Evolutionary conservation across 2,113 vertebrate genomes (phyloP), one percentile per base, ranked within the genome.

Genomic region (Podarcis raffonei): DNA sequence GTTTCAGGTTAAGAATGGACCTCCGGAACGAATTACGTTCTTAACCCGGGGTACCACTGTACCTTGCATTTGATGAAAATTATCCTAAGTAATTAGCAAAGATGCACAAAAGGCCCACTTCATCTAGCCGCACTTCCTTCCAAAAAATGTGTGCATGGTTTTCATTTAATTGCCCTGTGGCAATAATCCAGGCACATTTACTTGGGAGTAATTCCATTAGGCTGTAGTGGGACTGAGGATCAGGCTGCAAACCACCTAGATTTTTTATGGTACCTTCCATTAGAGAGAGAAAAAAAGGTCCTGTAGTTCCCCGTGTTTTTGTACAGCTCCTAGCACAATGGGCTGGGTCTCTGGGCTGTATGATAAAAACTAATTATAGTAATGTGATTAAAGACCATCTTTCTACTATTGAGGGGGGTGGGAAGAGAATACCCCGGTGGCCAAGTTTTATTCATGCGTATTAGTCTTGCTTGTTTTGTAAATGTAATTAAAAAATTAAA

Each of bases 401-500:
- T 77, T 18, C 59, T 71, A 6, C 81, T 77, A 71, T 32, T 57
- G 72, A 69, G 84, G 20, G 39, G 23, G 72, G 57, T 79, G 20
- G 39, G 23, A 20, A 11, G 20, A 23, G 57, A 81, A 86, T 32
- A 69, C 71, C 53, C 39, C 71, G 12, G 42, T 90, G 86, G 72
- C 89, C 79, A 69, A 82, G 39, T 82, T 86, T 82, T 77, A 53
- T 77, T 32, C 59, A n/a, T 82, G 78, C 71, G 77, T 74, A 71
- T 83, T 71, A 86, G 65, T 77, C n/a, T 86, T 79, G 65, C 66
- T 84, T 57, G 18, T 69, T 83, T 87, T 62, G 48, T 62, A 77
- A 42, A 72, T 78, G 62, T 25, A 35, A 22, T 87, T 83, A 15
- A 18, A 39, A 68, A 84, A 35, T 25, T 66, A 62, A 81, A 48